phyloP scores from a whole-genome alignment of 2,888 invertebrate genomes.

The Malthinus seriepunctatus region DNA sequence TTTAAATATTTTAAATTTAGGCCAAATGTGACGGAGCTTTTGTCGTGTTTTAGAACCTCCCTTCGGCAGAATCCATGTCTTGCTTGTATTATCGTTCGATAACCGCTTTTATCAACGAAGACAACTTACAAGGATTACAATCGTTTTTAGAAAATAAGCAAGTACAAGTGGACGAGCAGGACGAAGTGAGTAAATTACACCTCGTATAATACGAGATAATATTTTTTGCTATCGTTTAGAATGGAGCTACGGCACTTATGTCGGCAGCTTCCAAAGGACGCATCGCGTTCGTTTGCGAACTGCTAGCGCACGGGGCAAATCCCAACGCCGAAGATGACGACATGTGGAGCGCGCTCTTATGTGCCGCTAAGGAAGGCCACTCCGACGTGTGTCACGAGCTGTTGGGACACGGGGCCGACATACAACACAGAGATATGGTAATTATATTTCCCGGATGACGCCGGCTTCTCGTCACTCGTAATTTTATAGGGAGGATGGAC shows the following conservation, averaged over 20 bases:
- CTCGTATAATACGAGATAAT: neutral
- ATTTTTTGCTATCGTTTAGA: constrained; percentile 60
- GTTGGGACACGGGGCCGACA: constrained; percentile 80
- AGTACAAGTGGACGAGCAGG: constrained; percentile 81
- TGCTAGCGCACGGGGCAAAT: constrained; percentile 90
- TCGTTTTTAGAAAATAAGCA: constrained; percentile 82
- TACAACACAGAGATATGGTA: constrained; percentile 70
- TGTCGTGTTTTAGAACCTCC: constrained; percentile 70
- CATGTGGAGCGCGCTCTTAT: constrained; percentile 89
- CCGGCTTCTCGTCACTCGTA: too few species aligned
- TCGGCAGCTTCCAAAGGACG: constrained; percentile 87
- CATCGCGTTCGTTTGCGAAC: constrained; percentile 77
- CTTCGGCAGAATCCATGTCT: constrained; percentile 90
- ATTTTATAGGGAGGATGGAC: constrained; percentile 89
- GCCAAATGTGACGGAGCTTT: constrained; percentile 10
- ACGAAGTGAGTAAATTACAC: constrained; percentile 68
- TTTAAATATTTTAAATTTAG: too few species aligned
- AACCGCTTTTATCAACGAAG: constrained; percentile 77
- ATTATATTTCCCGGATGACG: too few species aligned
- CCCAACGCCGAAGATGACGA: constrained; percentile 90
- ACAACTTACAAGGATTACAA: constrained; percentile 78
- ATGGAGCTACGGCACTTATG: constrained; percentile 93
- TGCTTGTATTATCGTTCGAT: constrained; percentile 84
- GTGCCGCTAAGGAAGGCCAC: constrained; percentile 89
- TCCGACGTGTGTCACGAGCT: constrained; percentile 78